Conservation (phyloP, 2,113 vertebrate genomes). For the Natator depressus region DNA sequence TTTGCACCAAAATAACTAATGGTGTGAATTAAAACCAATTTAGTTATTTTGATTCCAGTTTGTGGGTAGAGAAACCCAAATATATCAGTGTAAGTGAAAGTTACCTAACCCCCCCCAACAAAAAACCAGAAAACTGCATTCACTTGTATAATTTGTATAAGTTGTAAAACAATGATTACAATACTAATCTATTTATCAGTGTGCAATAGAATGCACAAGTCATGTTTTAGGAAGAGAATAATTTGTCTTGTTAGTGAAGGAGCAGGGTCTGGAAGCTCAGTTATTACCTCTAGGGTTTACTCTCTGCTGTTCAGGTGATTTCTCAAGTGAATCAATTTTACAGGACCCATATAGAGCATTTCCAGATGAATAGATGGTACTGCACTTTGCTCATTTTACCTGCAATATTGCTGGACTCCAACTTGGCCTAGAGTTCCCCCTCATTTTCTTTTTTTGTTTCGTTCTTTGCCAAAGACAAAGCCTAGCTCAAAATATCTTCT, state of each 20-base stretch:
- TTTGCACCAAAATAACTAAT: not conserved
- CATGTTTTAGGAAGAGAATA: slow-evolving; percentile 66
- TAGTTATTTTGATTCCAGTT: not conserved
- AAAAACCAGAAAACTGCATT: slow-evolving; percentile 9
- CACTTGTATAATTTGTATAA: not conserved
- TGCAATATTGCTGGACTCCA: slow-evolving; percentile 21
- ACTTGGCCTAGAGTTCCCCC: not conserved
- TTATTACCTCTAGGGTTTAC: slow-evolving; percentile 65
- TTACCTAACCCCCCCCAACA: not conserved
- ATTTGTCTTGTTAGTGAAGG: slow-evolving; percentile 67
- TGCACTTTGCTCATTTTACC: slow-evolving; percentile 48
- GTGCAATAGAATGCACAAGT: slow-evolving; percentile 67
- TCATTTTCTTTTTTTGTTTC: not conserved
- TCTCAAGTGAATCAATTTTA: slow-evolving; percentile 56
- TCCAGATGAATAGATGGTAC: not conserved
- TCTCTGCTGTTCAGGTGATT: slow-evolving; percentile 67
- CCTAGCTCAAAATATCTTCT: not conserved
- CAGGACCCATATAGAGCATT: slow-evolving; percentile 48
- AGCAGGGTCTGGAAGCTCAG: slow-evolving; percentile 65
- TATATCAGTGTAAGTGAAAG: not conserved
- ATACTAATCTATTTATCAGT: slow-evolving; percentile 62
- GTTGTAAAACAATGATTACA: slow-evolving; percentile 47
- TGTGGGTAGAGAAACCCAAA: not conserved
- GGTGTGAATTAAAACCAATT: not conserved
- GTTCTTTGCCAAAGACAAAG: not conserved